Conservation (phyloP, 2,888 invertebrate species). For the Drosophila setosimentum region DNA sequence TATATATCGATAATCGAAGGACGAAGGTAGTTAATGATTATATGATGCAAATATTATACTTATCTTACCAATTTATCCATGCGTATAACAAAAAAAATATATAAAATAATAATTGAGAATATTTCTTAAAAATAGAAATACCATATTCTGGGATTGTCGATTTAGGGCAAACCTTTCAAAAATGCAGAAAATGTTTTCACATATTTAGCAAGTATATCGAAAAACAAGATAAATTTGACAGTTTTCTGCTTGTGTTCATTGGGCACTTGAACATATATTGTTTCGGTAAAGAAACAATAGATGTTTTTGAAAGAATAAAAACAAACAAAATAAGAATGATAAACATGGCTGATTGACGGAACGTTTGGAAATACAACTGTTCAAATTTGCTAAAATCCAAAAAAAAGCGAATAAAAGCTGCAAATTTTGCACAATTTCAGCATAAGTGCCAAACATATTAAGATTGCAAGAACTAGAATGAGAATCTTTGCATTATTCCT, state of each 20-base stretch:
- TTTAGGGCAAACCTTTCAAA: not conserved
- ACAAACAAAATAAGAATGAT: not conserved
- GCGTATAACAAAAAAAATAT: not conserved
- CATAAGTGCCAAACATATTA: not conserved
- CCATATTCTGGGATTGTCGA: too few relatives aligned
- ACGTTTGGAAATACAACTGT: conserved; percentile 16
- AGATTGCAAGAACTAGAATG: conserved; percentile 6
- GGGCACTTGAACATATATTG: not conserved
- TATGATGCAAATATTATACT: too few relatives aligned
- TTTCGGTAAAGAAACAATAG: not conserved
- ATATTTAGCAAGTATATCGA: not conserved
- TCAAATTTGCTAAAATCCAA: conserved; percentile 17
- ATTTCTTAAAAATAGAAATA: not conserved
- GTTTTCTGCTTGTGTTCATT: not conserved
- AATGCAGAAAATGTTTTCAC: not conserved
- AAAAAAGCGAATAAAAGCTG: conserved; percentile 17
- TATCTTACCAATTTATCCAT: not conserved
- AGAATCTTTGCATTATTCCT: conserved; percentile 6
- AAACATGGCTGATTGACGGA: not conserved
- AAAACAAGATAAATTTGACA: not conserved
- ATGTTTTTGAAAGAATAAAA: not conserved
- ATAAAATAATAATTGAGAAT: not conserved
- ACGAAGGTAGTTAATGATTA: too few relatives aligned
- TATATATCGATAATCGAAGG: too few relatives aligned
- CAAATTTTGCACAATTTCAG: not conserved